Conservation (phyloP, 2,888 invertebrate genomes). For the Ditylenchus weischeri region DNA sequence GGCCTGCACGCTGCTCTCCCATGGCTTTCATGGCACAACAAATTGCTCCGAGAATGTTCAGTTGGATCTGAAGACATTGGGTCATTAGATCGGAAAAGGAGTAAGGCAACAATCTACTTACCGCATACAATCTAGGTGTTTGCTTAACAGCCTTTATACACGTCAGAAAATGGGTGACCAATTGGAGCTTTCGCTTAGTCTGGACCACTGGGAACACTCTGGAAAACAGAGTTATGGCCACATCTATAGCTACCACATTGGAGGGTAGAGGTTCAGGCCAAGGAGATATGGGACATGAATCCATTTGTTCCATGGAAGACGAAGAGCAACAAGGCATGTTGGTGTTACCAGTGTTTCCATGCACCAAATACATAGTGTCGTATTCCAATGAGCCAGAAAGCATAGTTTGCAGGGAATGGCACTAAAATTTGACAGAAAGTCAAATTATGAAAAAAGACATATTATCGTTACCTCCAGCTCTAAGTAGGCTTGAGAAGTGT, state of each 20-base stretch:
- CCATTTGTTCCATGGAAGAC: not conserved
- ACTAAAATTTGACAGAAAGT: constrained; percentile 12
- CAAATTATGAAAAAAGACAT: too few relatives aligned
- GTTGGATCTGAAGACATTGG: constrained; percentile 65
- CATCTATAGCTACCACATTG: constrained; percentile 92
- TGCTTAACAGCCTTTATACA: constrained; percentile 68
- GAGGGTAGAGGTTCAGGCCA: constrained; percentile 70
- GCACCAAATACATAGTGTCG: constrained; percentile 78
- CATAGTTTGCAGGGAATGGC: constrained; percentile 61
- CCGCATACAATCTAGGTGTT: constrained; percentile 32
- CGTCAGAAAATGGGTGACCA: constrained; percentile 92
- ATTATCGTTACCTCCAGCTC: constrained; percentile 64
- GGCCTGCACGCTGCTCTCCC: constrained; percentile 26
- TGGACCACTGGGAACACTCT: constrained; percentile 89
- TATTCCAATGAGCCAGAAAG: constrained; percentile 95
- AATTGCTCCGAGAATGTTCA: constrained; percentile 91
- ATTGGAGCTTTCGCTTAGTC: constrained; percentile 88
- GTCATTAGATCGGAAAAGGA: not conserved
- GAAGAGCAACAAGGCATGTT: not conserved
- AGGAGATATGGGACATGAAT: not conserved
- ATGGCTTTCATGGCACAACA: constrained; percentile 75
- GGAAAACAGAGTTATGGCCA: constrained; percentile 86
- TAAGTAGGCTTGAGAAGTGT: constrained; percentile 90
- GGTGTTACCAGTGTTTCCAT: constrained; percentile 12
- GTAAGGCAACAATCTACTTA: constrained; percentile 5